Evolutionary conservation across 2,113 vertebrate genomes (phyloP), one percentile per base, ranked within the genome.

Genomic region (Panthera leo): DNA sequence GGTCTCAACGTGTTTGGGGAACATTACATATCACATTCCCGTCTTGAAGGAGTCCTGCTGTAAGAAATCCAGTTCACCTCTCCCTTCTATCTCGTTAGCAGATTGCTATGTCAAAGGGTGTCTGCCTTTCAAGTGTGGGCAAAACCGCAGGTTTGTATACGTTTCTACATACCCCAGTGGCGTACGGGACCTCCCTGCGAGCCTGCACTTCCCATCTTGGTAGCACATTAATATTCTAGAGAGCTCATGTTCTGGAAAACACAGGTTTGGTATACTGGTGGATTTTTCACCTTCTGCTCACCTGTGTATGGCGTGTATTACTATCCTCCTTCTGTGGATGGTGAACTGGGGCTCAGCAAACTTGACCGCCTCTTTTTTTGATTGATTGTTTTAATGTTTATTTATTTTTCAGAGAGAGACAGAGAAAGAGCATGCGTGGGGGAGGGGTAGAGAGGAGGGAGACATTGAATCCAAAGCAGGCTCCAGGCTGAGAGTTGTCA

Each of bases 1-100:
- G 45, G 39, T 80, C 85, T 92, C 90, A 95, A 71, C 68, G 71
- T 34, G 42, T 96, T 76, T 91, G 83, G 18, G n/a, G 87, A 82
- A 94, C 78, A 42, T 51, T 91, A 15, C n/a, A 27, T 53, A 78
- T 53, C 51, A 29, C 34, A 53, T 86, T 94, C 51, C 29, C 71
- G 42, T 85, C 58, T 85, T 92, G 29, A 93, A 63, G 84, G 58
- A 79, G 70, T 67, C 31, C 42, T 85, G 45, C 36, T 5, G n/a
- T 87, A 58, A 83, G 48, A 96, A 80, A 65, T 42, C 53, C 19
- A 3, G 1, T 67, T 53, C 63, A 23, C 87, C 10, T 86, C 16
- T 71, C 58, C 14, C 42, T 31, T 15, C 9, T 14, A 70, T 80
- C 29, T 75, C 45, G 39, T 96, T 93, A 86, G 21, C 34, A 53